Conservation (phyloP, 2,113 vertebrate genomes). For the Pterocles gutturalis region DNA sequence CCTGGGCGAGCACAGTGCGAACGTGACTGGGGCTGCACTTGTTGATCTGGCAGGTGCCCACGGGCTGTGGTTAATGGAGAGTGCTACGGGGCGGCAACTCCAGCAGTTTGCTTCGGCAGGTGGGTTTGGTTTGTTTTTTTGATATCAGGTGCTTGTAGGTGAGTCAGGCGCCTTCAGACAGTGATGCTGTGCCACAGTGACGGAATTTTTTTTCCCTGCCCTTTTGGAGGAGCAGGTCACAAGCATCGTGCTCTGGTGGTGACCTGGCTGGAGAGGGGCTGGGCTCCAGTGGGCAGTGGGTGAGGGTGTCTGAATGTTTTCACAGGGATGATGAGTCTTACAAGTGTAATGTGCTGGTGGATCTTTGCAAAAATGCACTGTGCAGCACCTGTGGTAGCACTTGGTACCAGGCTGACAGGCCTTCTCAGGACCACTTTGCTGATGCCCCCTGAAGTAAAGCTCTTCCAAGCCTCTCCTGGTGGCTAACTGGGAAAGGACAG, state of each 20-base stretch:
- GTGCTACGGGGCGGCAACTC: fast-evolving
- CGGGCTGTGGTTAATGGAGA: background rate
- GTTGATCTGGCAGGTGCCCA: background rate
- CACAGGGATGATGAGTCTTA: background rate
- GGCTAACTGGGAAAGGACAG: background rate
- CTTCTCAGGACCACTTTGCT: background rate
- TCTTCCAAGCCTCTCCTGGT: background rate
- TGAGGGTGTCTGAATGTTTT: background rate
- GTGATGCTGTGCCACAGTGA: background rate
- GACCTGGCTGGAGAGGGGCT: background rate
- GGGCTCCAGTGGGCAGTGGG: fast-evolving
- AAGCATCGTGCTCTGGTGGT: background rate
- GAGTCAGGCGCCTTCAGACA: background rate
- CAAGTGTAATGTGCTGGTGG: fast-evolving
- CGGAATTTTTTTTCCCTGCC: background rate
- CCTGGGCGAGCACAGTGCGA: fast-evolving
- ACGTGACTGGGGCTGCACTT: fast-evolving
- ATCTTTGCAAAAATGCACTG: background rate
- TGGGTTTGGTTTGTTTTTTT: background rate
- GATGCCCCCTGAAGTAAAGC: background rate
- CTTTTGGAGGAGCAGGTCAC: background rate
- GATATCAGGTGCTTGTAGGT: background rate
- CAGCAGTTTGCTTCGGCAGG: background rate
- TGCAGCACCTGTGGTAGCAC: fast-evolving
- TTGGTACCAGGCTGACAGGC: background rate